Evolutionary conservation across 2,797 vertebrate species (phyloP).

Genomic region (Trichosurus vulpecula): DNA sequence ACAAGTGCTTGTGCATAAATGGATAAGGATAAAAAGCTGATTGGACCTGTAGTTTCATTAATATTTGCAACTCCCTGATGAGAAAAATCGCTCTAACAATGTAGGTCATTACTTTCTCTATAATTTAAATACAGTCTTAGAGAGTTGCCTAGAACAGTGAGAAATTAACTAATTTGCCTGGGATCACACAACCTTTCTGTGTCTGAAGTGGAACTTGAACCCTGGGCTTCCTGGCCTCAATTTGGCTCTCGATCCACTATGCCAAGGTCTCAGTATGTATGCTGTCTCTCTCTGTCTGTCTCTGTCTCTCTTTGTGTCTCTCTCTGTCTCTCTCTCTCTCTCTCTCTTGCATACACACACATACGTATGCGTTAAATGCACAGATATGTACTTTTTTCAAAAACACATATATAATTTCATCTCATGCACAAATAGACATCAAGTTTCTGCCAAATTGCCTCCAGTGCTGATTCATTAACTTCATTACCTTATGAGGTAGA

Average conservation of each 20-base stretch:
- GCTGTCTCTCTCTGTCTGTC: no score
- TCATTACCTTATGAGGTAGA: neutral
- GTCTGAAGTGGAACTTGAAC: neutral
- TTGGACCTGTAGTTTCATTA: neutral
- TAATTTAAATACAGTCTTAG: neutral
- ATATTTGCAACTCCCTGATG: neutral
- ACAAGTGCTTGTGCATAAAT: neutral
- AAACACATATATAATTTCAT: neutral
- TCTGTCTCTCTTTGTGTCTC: no score
- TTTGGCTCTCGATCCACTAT: neutral
- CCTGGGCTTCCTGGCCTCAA: neutral
- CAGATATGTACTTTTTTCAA: no score
- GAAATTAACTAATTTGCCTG: neutral
- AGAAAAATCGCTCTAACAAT: neutral
- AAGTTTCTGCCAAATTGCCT: neutral
- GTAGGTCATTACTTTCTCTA: neutral
- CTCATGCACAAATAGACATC: neutral
- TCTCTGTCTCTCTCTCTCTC: no score
- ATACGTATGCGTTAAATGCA: neutral
- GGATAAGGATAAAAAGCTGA: neutral
- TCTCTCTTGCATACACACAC: no score
- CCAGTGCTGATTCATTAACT: neutral
- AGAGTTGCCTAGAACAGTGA: neutral
- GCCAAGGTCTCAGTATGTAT: neutral
- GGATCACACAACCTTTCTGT: neutral